phyloP scores from a whole-genome alignment of 2,113 vertebrate genomes.

The Sceloporus undulatus region DNA sequence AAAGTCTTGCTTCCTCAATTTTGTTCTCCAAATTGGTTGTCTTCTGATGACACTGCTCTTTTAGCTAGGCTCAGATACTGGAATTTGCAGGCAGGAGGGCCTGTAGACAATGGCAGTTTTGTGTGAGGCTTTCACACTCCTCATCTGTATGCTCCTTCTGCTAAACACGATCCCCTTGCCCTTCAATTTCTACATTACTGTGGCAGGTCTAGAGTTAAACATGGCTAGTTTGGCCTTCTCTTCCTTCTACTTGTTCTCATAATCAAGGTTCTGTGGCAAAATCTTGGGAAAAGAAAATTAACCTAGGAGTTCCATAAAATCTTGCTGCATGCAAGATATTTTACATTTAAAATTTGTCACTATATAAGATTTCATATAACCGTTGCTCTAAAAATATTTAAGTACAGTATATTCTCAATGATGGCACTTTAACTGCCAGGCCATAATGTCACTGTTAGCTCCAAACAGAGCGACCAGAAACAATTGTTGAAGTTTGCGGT shows the following conservation, averaged over 20 bases:
- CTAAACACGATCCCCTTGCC: not conserved
- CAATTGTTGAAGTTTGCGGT: too few species aligned
- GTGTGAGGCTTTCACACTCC: not conserved
- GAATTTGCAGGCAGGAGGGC: not conserved
- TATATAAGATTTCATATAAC: constrained; percentile 8
- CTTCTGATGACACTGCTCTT: not conserved
- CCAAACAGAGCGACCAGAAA: too few species aligned
- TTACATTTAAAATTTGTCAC: constrained; percentile 39
- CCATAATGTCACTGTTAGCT: too few species aligned
- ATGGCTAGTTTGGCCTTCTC: not conserved
- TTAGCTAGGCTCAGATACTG: not conserved
- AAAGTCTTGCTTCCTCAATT: not conserved
- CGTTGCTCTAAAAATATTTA: constrained; percentile 39
- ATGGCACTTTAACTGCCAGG: not conserved
- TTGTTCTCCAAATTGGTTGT: not conserved
- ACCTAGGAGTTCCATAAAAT: not conserved
- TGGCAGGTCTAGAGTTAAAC: not conserved
- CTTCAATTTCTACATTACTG: not conserved
- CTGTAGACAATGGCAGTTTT: not conserved
- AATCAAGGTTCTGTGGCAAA: not conserved
- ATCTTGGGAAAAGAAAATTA: too few species aligned
- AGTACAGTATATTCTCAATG: constrained; percentile 57
- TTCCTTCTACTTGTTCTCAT: not conserved
- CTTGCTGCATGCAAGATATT: not conserved
- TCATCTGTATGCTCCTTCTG: not conserved